These are phyloP conservation scores for Xenopus borealis DNA, from an alignment of 2,113 vertebrate species.

Conservation along the genomic window DNA sequence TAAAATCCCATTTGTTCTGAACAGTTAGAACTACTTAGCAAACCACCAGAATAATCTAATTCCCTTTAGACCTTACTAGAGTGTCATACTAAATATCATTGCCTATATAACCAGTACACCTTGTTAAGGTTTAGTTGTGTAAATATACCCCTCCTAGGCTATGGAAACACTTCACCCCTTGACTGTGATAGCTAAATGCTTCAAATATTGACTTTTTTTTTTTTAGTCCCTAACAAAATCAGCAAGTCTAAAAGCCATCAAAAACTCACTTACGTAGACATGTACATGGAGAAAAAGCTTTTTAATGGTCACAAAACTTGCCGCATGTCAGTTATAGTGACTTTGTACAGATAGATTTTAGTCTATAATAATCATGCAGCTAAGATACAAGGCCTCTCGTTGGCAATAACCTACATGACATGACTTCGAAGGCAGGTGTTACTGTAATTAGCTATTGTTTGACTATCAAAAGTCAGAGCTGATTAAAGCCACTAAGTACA, in stretches of 20 bases:
- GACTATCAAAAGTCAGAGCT: conserved; percentile 99
- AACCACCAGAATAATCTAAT: conserved; percentile 6
- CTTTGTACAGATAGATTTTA: conserved; percentile 61
- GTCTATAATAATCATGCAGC: conserved; percentile 67
- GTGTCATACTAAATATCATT: neutral
- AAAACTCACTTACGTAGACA: conserved; percentile 54
- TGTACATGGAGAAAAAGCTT: conserved; percentile 52
- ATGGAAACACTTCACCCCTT: conserved; percentile 11
- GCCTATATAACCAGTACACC: conserved; percentile 6
- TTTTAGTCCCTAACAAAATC: conserved; percentile 38
- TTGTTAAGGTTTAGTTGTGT: conserved; percentile 10
- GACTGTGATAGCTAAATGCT: conserved; percentile 8
- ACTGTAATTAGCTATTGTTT: conserved; percentile 99
- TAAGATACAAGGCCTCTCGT: conserved; percentile 81
- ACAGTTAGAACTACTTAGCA: neutral
- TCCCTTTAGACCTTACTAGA: conserved; percentile 11
- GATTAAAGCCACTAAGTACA: conserved; percentile 97
- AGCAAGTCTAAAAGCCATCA: conserved; percentile 12
- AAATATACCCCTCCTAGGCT: neutral
- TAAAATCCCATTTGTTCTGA: conserved; percentile 6
- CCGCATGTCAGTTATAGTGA: conserved; percentile 55
- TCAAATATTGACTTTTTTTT: conserved; percentile 46
- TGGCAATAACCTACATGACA: conserved; percentile 83
- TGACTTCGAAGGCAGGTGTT: conserved; percentile 95
- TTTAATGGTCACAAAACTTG: conserved; percentile 68